Evolutionary conservation across 1,140 invertebrate species (phyloP).

Genomic region (Drosophila gunungcola): DNA sequence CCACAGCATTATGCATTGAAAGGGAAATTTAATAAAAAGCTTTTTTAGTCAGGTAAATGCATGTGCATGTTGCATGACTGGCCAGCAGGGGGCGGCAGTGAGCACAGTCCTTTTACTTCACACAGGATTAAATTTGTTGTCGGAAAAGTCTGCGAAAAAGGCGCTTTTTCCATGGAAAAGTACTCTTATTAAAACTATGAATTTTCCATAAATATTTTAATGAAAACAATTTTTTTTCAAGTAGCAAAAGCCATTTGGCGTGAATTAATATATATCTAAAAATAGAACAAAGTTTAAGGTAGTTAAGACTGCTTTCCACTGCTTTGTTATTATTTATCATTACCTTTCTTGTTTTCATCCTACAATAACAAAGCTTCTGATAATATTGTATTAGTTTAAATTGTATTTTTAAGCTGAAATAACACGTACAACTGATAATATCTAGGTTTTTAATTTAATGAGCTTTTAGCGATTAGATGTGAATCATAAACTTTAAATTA

Average conservation of each 20-base stretch:
- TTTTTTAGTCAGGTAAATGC: slow-evolving; percentile 42
- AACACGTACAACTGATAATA: not conserved
- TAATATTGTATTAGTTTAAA: not conserved
- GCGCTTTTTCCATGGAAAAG: slow-evolving; percentile 6
- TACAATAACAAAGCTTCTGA: not conserved
- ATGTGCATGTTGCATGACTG: slow-evolving; percentile 51
- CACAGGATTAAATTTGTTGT: slow-evolving; percentile 19
- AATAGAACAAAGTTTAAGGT: not conserved
- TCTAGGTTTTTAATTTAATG: not conserved
- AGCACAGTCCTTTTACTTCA: slow-evolving; percentile 27
- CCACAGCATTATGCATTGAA: slow-evolving; percentile 62
- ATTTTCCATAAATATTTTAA: not conserved
- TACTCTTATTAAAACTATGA: slow-evolving; percentile 13
- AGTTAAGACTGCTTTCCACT: not conserved
- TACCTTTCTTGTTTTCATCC: not conserved
- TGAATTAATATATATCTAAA: not conserved
- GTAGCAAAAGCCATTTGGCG: not conserved
- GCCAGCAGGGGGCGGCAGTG: slow-evolving; percentile 50
- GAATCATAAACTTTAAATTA: slow-evolving; percentile 1
- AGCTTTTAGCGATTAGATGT: no score
- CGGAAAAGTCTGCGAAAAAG: not conserved
- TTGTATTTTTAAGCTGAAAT: not conserved
- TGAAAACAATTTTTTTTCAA: not conserved
- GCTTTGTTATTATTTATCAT: not conserved
- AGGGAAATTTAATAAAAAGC: slow-evolving; percentile 75